These are phyloP conservation scores for Zaprionus vittiger DNA, from an alignment of 1,140 invertebrate species.

Conservation along the genomic window DNA sequence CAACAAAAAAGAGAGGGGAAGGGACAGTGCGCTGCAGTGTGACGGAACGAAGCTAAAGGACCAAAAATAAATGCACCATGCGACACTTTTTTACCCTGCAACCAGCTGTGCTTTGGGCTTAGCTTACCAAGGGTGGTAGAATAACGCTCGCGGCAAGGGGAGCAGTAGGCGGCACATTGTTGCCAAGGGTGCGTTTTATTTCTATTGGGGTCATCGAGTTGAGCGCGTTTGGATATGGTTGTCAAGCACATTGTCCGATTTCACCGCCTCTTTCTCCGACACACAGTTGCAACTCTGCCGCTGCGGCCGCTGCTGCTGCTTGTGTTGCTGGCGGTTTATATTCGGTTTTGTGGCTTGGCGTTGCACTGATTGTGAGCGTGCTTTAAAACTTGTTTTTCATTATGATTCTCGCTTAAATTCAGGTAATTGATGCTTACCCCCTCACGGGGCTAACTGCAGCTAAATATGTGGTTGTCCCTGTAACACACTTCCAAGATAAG, in stretches of 20 bases:
- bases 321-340: conserved; percentile 13
- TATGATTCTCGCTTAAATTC: conserved; percentile 39
- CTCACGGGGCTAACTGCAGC: conserved; percentile 23
- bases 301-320: background rate
- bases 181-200: conserved; percentile 77
- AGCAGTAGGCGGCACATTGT: conserved; percentile 37
- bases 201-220: conserved; percentile 77
- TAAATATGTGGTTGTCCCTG: conserved; percentile 22
- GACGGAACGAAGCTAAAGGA: conserved; percentile 46
- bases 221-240: conserved; percentile 72
- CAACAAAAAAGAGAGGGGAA: conserved; percentile 7
- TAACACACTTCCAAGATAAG: background rate
- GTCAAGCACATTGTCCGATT: conserved; percentile 29
- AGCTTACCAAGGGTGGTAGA: conserved; percentile 15
- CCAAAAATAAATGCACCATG: conserved; percentile 67
- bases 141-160: background rate
- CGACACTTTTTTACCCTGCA: conserved; percentile 67
- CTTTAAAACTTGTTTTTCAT: conserved; percentile 31
- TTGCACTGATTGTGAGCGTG: conserved; percentile 12
- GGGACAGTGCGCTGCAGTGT: conserved; percentile 25
- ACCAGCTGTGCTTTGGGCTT: conserved; percentile 19
- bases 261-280: background rate
- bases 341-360: conserved; percentile 19
- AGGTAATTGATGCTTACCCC: conserved; percentile 39
- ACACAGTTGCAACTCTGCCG: background rate